A percentile compares a stretch with the other conserved stretches of the same genome.
phyloP scores from a whole-genome alignment of 2,797 vertebrate species.

The Bradypus variegatus region DNA sequence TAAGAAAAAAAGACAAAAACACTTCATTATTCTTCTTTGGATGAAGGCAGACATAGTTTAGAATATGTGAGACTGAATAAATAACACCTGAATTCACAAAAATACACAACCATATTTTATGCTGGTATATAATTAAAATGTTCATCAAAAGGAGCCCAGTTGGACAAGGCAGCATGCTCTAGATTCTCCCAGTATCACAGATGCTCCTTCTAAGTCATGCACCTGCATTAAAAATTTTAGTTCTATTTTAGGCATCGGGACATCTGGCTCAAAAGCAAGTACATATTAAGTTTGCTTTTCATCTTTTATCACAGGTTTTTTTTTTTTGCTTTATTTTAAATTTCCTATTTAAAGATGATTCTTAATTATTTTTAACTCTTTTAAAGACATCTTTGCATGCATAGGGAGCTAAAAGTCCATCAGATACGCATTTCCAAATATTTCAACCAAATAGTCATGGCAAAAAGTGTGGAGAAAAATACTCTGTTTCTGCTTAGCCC shows the following conservation, averaged over 20 bases:
- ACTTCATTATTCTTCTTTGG: slow-evolving; percentile 2
- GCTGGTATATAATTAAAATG: slow-evolving; percentile 16
- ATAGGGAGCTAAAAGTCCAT: not conserved
- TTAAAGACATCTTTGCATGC: not conserved
- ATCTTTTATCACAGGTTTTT: not conserved
- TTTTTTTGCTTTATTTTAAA: not conserved
- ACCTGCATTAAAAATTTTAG: not conserved
- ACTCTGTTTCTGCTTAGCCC: not conserved
- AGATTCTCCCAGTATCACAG: not conserved
- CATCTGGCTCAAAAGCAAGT: not conserved
- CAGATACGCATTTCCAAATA: not conserved
- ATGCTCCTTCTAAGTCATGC: not conserved
- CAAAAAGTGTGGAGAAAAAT: not conserved
- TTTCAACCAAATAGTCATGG: not conserved
- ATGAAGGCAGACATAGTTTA: slow-evolving; percentile 8
- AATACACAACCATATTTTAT: not conserved
- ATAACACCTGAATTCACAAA: not conserved
- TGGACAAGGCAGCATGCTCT: not conserved
- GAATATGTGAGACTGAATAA: not conserved
- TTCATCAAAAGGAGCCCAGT: not conserved
- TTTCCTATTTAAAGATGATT: not conserved
- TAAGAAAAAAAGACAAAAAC: not conserved
- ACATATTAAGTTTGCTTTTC: not conserved
- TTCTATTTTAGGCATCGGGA: not conserved
- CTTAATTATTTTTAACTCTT: not conserved